Evolutionary conservation across 2,797 vertebrate species (phyloP).

Genomic region (Sebastes trivittatus): DNA sequence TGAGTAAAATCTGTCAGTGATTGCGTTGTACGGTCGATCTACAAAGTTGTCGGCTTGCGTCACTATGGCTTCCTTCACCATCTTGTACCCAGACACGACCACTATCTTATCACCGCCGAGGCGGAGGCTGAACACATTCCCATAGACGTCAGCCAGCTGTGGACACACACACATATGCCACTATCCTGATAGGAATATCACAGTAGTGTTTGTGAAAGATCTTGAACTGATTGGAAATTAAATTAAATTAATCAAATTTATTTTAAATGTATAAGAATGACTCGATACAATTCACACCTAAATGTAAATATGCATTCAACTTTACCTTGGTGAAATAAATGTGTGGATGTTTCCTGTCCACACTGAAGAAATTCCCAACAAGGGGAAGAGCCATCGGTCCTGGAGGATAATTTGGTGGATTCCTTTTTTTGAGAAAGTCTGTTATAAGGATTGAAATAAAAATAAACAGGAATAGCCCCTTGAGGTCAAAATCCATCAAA

Average conservation of each 20-base stretch:
- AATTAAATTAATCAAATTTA: not conserved
- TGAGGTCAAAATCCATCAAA: constrained; percentile 53
- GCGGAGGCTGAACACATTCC: constrained; percentile 57
- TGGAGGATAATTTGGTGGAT: constrained; percentile 82
- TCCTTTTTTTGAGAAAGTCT: constrained; percentile 76
- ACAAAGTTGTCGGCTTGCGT: not conserved
- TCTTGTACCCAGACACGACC: not conserved
- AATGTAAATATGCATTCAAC: not conserved
- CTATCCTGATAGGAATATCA: not conserved
- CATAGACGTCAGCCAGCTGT: constrained; percentile 83
- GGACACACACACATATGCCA: not conserved
- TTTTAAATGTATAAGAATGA: not conserved
- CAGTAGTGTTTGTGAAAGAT: not conserved
- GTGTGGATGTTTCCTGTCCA: constrained; percentile 75
- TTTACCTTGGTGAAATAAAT: constrained; percentile 80
- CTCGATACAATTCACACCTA: not conserved
- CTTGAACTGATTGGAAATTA: not conserved
- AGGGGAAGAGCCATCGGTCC: constrained; percentile 79
- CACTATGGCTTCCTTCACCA: not conserved
- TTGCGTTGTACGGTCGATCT: not conserved
- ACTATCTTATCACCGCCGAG: not conserved
- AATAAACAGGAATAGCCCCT: constrained; percentile 66
- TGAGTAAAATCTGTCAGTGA: not conserved
- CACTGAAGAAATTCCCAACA: constrained; percentile 74
- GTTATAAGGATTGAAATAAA: constrained; percentile 68